Base-by-base conservation (phyloP, 2,797 vertebrate species). In the Lepus oiostolus region DNA sequence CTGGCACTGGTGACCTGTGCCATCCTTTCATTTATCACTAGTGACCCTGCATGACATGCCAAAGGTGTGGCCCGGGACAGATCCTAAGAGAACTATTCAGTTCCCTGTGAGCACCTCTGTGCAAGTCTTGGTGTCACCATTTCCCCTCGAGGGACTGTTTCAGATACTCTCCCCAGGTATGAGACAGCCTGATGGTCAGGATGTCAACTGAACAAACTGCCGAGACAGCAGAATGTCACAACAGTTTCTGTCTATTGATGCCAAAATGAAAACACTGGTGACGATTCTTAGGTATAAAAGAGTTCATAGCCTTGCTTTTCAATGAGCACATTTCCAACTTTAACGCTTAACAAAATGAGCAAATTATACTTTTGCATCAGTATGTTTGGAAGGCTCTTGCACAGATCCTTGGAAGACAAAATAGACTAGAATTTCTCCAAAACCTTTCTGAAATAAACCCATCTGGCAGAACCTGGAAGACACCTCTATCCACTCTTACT, bases 241-340 rank as follows among this genome's bases (percentile, higher is more conserved):
- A 95, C 1, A 7, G 17, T 63, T 84, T 88, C 30, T 72, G 32
- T 86, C 42, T 60, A 74, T 82, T 38, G n/a, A 32, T 81, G 81
- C 12, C 50, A 26, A 79, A 86, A 58, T 72, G 54, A 26, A 50
- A 80, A 92, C 58, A 92, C 4, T 1, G 4, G 24, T 50, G 30
- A 24, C 30, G 75, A 83, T 32, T 90, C 38, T 24, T 38, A 88
- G 35, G 21, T n/a, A 82, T 47, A 32, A 42, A 81, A 80, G n/a
- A 32, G 5, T 84, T 91, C 35, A 79, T 26, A 83, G 67, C 17
- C 38, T 89, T 84, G 38, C 38, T 83, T 47, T 90, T 88, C 52
- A 50, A 4, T 54, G 60, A 38, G 62, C 52, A 85, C 70, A 68
- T 86, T 90, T 95, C 85, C 74, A 93, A 90, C 14, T 68, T 86